These are phyloP conservation scores for Rhyacophila evoluta DNA, from an alignment of 2,888 invertebrate species.

Conservation along the genomic window DNA sequence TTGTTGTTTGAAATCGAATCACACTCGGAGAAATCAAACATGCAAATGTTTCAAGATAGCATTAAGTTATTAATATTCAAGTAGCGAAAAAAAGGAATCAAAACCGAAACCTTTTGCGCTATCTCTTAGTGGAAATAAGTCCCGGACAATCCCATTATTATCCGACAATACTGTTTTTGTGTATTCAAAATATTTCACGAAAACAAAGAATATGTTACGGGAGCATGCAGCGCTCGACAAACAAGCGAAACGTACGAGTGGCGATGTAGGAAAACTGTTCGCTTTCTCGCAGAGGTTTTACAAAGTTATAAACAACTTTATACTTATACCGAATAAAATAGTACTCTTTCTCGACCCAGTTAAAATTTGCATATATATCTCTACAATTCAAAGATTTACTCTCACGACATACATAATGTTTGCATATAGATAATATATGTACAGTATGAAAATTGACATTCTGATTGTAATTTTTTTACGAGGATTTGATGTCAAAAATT, in stretches of 20 bases:
- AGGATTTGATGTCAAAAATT: too few relatives aligned
- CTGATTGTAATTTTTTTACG: too few relatives aligned
- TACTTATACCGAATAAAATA: too few relatives aligned
- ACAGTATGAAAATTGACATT: too few relatives aligned
- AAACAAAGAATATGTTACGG: neutral
- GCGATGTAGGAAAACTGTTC: neutral
- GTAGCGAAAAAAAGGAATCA: neutral
- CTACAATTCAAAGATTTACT: too few relatives aligned
- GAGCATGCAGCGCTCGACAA: neutral
- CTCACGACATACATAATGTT: too few relatives aligned
- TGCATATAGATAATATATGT: too few relatives aligned
- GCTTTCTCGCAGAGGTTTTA: neutral
- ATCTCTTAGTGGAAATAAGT: neutral
- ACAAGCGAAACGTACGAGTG: neutral
- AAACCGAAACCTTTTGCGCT: neutral
- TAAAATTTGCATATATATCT: too few relatives aligned
- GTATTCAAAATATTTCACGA: conserved; percentile 5
- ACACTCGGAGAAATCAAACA: neutral
- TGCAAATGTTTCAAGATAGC: neutral
- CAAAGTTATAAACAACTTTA: too few relatives aligned
- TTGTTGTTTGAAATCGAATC: too few relatives aligned
- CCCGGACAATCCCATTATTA: conserved; percentile 13
- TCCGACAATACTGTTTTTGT: neutral
- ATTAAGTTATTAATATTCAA: neutral
- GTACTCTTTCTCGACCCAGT: too few relatives aligned